A percentile compares a stretch with the other conserved stretches of the same genome.
Evolutionary conservation across 2,888 invertebrate species (phyloP).

Genomic region (Torymus aiolomorphi): DNA sequence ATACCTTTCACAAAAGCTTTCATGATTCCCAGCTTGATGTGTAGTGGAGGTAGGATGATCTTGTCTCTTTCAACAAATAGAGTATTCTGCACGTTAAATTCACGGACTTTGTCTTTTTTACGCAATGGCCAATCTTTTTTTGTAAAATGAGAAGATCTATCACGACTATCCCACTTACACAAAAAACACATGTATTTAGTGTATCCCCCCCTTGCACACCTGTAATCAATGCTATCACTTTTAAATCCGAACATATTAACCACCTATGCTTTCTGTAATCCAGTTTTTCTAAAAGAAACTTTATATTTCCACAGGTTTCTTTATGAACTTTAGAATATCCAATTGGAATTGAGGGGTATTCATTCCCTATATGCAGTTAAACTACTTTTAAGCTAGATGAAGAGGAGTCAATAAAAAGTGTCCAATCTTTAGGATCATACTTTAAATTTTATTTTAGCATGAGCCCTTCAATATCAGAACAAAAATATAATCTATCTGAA

Average conservation of each 20-base stretch:
- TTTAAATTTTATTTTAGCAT: slow-evolving; percentile 3
- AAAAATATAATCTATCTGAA: neutral
- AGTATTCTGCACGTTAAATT: neutral
- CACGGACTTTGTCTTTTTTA: neutral
- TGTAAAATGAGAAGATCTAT: neutral
- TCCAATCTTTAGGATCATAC: slow-evolving; percentile 9
- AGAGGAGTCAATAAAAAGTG: slow-evolving; percentile 5
- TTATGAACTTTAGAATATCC: slow-evolving; percentile 15
- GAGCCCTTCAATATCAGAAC: slow-evolving; percentile 6
- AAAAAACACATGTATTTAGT: neutral
- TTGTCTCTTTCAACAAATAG: slow-evolving; percentile 10
- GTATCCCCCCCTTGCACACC: too few species aligned
- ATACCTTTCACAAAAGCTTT: slow-evolving; percentile 1
- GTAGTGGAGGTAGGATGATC: slow-evolving; percentile 9
- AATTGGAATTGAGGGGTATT: slow-evolving; percentile 1
- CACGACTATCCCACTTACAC: slow-evolving; percentile 2
- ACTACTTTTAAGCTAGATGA: slow-evolving; percentile 58
- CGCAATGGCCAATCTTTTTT: neutral
- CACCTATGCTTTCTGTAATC: too few species aligned
- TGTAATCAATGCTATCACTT: too few species aligned
- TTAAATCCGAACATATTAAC: too few species aligned
- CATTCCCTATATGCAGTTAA: slow-evolving; percentile 54
- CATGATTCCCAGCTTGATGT: slow-evolving; percentile 25
- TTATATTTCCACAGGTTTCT: neutral
- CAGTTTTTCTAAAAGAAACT: too few species aligned